Base-by-base conservation (phyloP, 2,888 invertebrate species). In the Catocala nupta region DNA sequence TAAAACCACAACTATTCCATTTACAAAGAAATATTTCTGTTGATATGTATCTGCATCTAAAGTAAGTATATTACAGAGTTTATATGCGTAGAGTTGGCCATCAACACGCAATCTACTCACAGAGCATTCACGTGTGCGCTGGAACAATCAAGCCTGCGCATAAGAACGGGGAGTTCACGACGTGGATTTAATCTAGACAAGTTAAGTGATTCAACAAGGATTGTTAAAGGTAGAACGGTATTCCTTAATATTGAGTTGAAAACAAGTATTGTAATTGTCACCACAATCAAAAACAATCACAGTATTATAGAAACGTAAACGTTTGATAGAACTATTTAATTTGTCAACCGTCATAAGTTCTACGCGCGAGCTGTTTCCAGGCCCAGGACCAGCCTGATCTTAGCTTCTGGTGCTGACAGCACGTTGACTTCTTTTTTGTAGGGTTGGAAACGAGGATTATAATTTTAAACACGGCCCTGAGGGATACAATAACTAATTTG, bases 51-150 rank as follows among this genome's bases (percentile, higher is more conserved):
- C n/a, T 5, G 3, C 45, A 12, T 45, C n/a, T 12, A 45, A 12
- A 7, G 13, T 9, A 47, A 45, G 25, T 34, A 33, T n/a, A 33
- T 4, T 49, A 12, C 49, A 33, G 11, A 25, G 12, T 33, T 33
- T n/a, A 11, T 49, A 49, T 49, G 34, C 49, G 49, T 49, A 50
- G 1, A n/a, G 34, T 12, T 6, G 34, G 36, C 56, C 49, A 70
- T 65, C 61, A 59, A 50, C 70, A 71, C 60, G 45, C 65, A 65
- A 72, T 69, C 47, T 57, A 59, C 69, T 72, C 61, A 62, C 33
- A 62, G 59, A 53, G 52, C 49, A 63, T 68, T 75, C 59, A 63
- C 62, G 65, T 59, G 50, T 50, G 8, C 5, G 6, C 10, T 11
- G 16, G 5, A 45, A 51, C 16, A n/a, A 44, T 43, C 13, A 47